Evolutionary conservation across 2,797 vertebrate species (phyloP), one percentile per base, ranked within the genome.

Genomic region (Gallirallus australis): DNA sequence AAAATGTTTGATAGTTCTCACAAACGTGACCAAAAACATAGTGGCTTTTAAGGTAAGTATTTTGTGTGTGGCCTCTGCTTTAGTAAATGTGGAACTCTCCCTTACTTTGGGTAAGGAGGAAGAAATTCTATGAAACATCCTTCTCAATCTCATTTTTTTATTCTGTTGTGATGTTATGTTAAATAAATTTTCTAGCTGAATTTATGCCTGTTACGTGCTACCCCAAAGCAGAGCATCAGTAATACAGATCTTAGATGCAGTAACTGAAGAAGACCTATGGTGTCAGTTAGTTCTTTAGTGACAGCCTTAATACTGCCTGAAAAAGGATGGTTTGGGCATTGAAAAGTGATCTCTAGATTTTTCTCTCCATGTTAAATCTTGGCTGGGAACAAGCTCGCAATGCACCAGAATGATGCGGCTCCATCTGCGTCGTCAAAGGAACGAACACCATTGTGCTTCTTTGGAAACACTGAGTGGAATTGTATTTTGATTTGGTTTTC

Each of bases 21-120:
- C 98, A 98, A 99, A 99, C 25, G 97, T 99, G 90, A 98, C 99
- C 95, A 99, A 99, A 98, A 99, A 99, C n/a, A 96, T 98, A 79
- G 99, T 99, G 93, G 99, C 99, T 86, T 99, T 99, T 97, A 99
- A 99, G 99, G 99, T 99, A 98, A 98, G 97, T 94, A 54, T 91
- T 78, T 76, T 48, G 28, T 28, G 3, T 35, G 14, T 78, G 4
- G 1, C 11, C 20, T 82, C 12, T 87, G 8, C 15, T 47, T 70
- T 61, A 37, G 5, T 66, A 39, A 93, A 59, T 11, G 9, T 37
- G 9, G 24, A 52, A 18, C 4, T 48, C 45, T 42, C 42, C 42
- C 13, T 65, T 79, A 20, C 42, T 78, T 77, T 24, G 23, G 17
- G 6, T 64, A 42, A 70, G 42, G n/a, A 47, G 24, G 30, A 72